Conservation (phyloP, 2,888 invertebrate species). For the Tuberolachnus salignus region DNA sequence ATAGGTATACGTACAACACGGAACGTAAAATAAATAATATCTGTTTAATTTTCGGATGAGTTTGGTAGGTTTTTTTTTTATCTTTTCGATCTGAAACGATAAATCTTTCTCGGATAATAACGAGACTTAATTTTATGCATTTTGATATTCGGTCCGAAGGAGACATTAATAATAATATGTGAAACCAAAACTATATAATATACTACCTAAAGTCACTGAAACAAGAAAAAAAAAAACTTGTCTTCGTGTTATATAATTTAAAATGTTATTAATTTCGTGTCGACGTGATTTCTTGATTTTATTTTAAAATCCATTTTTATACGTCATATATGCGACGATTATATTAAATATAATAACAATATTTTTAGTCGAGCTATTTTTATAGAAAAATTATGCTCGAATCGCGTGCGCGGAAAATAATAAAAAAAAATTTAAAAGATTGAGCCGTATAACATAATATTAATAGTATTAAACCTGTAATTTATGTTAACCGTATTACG, state of each 20-base stretch:
- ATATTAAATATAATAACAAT: background rate
- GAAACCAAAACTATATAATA: background rate
- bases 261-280: constrained; percentile 27
- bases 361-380: background rate
- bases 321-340: background rate
- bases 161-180: constrained; percentile 29
- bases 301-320: constrained; percentile 26
- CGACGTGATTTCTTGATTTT: background rate
- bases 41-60: constrained; percentile 21
- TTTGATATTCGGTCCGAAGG: constrained; percentile 8
- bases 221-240: constrained; percentile 16
- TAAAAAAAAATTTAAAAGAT: background rate
- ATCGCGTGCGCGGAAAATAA: background rate
- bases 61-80: constrained; percentile 26
- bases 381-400: background rate
- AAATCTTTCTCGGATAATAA: constrained; percentile 46
- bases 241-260: constrained; percentile 13
- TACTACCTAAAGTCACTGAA: constrained; percentile 4
- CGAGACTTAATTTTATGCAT: constrained; percentile 25
- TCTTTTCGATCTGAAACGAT: constrained; percentile 32
- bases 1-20: constrained; percentile 15
- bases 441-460: too few relatives aligned
- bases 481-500: too few relatives aligned
- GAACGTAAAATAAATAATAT: constrained; percentile 13
- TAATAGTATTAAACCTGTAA: too few relatives aligned